Percentiles rank a stretch among this genome's conserved stretches.
phyloP scores from a whole-genome alignment of 2,113 vertebrate species.

The Tauraco erythrolophus region DNA sequence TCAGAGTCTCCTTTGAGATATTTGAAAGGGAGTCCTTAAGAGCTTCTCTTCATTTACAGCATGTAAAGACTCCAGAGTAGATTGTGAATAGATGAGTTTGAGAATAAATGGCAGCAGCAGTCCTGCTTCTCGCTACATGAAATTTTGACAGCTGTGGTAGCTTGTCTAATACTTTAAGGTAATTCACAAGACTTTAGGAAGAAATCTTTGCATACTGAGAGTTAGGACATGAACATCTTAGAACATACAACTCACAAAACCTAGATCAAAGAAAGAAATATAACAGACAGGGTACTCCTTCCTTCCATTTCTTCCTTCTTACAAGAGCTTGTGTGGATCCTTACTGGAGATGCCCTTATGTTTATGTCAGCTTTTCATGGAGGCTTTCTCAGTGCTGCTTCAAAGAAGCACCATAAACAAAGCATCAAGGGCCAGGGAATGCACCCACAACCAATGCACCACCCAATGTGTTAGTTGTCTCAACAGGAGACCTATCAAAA shows the following conservation, averaged over 20 bases:
- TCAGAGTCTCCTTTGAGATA: background rate
- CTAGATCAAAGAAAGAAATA: background rate
- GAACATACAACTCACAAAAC: background rate
- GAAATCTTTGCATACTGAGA: background rate
- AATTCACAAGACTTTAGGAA: background rate
- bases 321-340: background rate
- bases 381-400: background rate
- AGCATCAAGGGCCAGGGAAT: background rate
- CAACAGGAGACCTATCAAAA: accelerated
- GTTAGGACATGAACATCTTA: accelerated
- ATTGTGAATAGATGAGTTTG: background rate
- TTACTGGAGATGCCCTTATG: background rate
- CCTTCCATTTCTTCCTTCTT: background rate
- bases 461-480: background rate
- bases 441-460: accelerated
- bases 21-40: background rate
- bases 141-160: accelerated
- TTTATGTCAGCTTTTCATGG: background rate
- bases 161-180: background rate
- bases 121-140: background rate
- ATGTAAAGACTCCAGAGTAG: background rate
- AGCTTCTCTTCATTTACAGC: background rate
- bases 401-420: background rate
- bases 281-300: background rate
- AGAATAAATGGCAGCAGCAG: background rate